Evolutionary conservation across 37 sponge, comb jelly and placozoan species (phyloP).

Genomic region (Spongilla lacustris): DNA sequence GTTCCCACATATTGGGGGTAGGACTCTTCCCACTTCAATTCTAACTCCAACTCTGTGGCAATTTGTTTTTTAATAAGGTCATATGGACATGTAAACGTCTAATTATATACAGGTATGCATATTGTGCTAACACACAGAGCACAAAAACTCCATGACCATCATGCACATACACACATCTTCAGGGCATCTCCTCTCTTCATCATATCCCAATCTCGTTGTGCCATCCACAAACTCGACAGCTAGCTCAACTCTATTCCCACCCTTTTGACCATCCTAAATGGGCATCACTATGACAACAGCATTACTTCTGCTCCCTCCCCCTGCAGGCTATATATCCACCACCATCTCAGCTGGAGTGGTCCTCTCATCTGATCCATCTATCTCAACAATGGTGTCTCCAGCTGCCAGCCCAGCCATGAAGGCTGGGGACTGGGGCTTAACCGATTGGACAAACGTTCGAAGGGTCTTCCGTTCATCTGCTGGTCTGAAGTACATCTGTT

Average conservation of each 20-base stretch:
- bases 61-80: too few relatives aligned
- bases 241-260: conserved; percentile 31
- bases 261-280: too few relatives aligned
- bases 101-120: too few relatives aligned
- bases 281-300: neutral
- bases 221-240: conserved; percentile 75
- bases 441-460: conserved; percentile 64
- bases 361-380: conserved; percentile 40
- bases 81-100: too few relatives aligned
- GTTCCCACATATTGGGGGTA: too few relatives aligned
- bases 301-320: conserved; percentile 18
- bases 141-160: neutral
- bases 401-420: conserved; percentile 71
- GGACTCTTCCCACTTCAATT: too few relatives aligned
- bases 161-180: conserved; percentile 21
- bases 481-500: conserved; percentile 52
- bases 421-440: conserved; percentile 50
- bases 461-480: conserved; percentile 26
- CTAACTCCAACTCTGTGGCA: too few relatives aligned
- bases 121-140: neutral
- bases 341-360: conserved; percentile 43
- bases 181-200: conserved; percentile 48
- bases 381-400: conserved; percentile 65
- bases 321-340: conserved; percentile 1
- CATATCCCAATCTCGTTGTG: conserved; percentile 42